Evolutionary conservation across 2,113 vertebrate species (phyloP).

Genomic region (Alethe diademata): DNA sequence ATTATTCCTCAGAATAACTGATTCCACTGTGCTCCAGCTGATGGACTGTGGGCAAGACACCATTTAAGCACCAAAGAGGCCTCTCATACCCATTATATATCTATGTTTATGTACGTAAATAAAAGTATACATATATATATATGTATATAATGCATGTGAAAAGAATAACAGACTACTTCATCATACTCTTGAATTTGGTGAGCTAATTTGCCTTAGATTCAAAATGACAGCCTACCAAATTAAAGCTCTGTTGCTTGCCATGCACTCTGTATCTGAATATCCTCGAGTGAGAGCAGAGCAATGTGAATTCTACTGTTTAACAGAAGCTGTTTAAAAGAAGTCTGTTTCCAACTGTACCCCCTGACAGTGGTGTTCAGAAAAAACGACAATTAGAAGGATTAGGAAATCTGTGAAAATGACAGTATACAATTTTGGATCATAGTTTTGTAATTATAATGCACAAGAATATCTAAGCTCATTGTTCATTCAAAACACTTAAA

Average conservation of each 20-base stretch:
- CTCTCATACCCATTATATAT: background rate
- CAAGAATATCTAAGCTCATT: background rate
- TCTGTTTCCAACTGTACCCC: fast-evolving
- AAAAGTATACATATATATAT: background rate
- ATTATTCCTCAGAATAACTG: background rate
- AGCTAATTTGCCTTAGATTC: background rate
- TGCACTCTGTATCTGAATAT: background rate
- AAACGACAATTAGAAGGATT: background rate
- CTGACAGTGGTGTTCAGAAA: background rate
- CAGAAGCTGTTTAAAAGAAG: background rate
- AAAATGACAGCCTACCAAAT: background rate
- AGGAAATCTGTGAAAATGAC: background rate
- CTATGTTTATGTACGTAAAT: background rate
- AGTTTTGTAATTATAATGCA: background rate
- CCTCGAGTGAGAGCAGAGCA: background rate
- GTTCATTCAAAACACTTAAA: background rate
- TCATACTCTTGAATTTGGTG: background rate
- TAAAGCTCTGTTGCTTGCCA: background rate
- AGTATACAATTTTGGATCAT: background rate
- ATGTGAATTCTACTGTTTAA: background rate
- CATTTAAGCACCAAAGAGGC: background rate
- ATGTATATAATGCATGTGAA: fast-evolving
- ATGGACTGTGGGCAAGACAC: background rate
- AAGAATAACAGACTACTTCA: background rate
- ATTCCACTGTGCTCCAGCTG: background rate